Percentiles rank a stretch among this genome's conserved stretches.
These are phyloP conservation scores for Chelonus formosanus DNA, from an alignment of 2,888 invertebrate species.

Conservation along the genomic window DNA sequence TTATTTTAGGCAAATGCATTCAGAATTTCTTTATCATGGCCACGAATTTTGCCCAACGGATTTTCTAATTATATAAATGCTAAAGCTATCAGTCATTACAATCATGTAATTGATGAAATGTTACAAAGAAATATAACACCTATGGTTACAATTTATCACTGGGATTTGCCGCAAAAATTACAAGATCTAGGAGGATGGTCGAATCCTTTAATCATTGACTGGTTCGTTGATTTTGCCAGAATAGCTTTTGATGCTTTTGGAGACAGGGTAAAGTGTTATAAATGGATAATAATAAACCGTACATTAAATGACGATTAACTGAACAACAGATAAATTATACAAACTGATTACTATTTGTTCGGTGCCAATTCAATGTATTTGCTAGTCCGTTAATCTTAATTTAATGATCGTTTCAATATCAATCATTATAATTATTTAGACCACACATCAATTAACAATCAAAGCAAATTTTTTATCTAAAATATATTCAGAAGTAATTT, in stretches of 20 bases:
- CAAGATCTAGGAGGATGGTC: constrained; percentile 76
- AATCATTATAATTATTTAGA: not conserved
- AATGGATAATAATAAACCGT: too few relatives aligned
- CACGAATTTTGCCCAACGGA: constrained; percentile 48
- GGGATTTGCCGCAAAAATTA: constrained; percentile 69
- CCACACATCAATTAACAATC: too few relatives aligned
- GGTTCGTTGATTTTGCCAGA: constrained; percentile 73
- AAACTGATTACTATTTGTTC: too few relatives aligned
- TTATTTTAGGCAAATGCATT: constrained; percentile 14
- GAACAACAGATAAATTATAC: too few relatives aligned
- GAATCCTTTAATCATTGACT: constrained; percentile 72
- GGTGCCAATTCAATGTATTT: too few relatives aligned
- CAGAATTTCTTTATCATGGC: constrained; percentile 67
- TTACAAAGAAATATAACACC: constrained; percentile 70
- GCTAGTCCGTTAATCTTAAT: constrained; percentile 40
- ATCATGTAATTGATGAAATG: constrained; percentile 77
- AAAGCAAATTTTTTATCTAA: too few relatives aligned
- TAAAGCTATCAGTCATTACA: constrained; percentile 80
- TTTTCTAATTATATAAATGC: constrained; percentile 71
- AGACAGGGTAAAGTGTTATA: constrained; percentile 66
- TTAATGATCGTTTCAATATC: not conserved
- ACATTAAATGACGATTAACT: too few relatives aligned
- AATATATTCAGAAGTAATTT: too few relatives aligned
- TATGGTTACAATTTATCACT: constrained; percentile 69
- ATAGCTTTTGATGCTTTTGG: constrained; percentile 71